phyloP scores from a whole-genome alignment of 2,888 invertebrate species.

The Sphaerophoria rueppellii region DNA sequence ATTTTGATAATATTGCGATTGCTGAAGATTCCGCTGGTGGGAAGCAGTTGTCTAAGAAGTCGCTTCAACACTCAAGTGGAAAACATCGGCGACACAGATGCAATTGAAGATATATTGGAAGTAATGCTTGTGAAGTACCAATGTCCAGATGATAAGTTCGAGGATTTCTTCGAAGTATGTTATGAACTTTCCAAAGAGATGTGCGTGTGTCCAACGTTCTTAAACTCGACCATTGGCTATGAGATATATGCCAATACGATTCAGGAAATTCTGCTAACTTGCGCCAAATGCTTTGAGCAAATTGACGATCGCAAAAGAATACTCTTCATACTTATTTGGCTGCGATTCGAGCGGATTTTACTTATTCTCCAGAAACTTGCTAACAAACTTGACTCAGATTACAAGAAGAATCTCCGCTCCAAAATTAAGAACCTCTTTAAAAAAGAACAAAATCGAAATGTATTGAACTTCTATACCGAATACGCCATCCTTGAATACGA shows the following conservation, averaged over 20 bases:
- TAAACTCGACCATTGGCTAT: slow-evolving; percentile 85
- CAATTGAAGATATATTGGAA: slow-evolving; percentile 83
- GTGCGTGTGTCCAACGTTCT: slow-evolving; percentile 85
- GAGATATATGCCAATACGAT: slow-evolving; percentile 85
- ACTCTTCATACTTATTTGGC: slow-evolving; percentile 85
- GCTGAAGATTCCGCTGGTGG: slow-evolving; percentile 84
- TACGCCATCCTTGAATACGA: slow-evolving; percentile 86
- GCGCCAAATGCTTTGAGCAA: slow-evolving; percentile 82
- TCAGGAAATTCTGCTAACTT: slow-evolving; percentile 83
- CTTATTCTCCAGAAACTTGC: slow-evolving; percentile 82
- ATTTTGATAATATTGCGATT: slow-evolving; percentile 84
- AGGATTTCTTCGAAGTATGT: slow-evolving; percentile 75
- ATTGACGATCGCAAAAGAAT: slow-evolving; percentile 82
- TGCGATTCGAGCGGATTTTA: slow-evolving; percentile 85
- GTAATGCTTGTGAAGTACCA: slow-evolving; percentile 76
- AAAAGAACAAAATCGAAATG: slow-evolving; percentile 83
- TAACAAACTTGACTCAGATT: slow-evolving; percentile 79
- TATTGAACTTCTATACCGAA: slow-evolving; percentile 85
- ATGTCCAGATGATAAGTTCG: slow-evolving; percentile 52
- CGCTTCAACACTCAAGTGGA: slow-evolving; percentile 79
- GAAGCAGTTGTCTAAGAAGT: slow-evolving; percentile 82
- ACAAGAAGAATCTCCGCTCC: slow-evolving; percentile 78
- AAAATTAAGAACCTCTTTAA: slow-evolving; percentile 84
- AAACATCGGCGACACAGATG: slow-evolving; percentile 81
- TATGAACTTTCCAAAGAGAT: slow-evolving; percentile 82